These are phyloP conservation scores for Sebastes minor DNA, from an alignment of 2,797 vertebrate species.

Conservation along the genomic window DNA sequence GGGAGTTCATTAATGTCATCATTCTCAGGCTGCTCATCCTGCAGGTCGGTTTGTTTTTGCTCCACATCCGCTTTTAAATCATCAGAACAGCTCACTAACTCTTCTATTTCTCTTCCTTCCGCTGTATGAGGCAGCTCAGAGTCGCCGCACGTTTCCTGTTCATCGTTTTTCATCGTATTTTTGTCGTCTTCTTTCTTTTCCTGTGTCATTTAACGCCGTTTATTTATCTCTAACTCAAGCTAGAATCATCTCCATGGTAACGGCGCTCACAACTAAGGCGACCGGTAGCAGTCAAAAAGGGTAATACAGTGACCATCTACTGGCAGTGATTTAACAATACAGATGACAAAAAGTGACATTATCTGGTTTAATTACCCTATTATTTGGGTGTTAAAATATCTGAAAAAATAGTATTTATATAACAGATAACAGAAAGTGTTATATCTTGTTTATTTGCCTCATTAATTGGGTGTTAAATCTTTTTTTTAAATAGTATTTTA, in stretches of 20 bases:
- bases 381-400: neutral
- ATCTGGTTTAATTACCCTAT: neutral
- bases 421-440: neutral
- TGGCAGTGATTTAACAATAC: neutral
- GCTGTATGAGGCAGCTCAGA: neutral
- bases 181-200: neutral
- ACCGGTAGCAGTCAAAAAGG: conserved; percentile 21
- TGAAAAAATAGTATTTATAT: no score
- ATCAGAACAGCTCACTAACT: neutral
- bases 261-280: conserved; percentile 44
- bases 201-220: conserved; percentile 14
- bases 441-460: neutral
- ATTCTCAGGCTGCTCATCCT: neutral
- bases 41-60: neutral
- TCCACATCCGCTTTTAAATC: neutral
- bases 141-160: neutral
- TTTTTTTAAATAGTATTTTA: neutral
- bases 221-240: rapidly evolving
- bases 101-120: neutral
- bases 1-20: conserved; percentile 51
- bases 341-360: neutral
- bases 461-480: neutral
- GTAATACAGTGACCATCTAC: rapidly evolving
- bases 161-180: neutral
- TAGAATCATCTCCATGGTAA: conserved; percentile 54